Evolutionary conservation across 1,140 invertebrate species (phyloP).

Genomic region (Rhynchophorus ferrugineus): DNA sequence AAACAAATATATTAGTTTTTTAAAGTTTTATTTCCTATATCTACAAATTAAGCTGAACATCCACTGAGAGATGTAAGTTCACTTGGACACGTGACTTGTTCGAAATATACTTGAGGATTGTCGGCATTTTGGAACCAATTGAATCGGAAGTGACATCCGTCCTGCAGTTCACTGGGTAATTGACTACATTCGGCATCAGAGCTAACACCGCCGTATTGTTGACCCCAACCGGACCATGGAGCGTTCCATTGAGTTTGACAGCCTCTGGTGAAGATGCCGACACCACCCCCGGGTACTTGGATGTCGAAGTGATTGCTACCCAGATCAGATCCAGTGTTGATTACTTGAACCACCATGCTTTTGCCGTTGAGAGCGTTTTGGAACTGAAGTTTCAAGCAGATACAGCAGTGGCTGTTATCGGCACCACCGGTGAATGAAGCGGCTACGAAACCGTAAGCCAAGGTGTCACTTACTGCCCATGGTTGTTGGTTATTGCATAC

Average conservation of each 20-base stretch:
- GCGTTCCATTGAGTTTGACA: constrained; percentile 17
- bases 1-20: background rate
- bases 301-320: constrained; percentile 13
- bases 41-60: constrained; percentile 7
- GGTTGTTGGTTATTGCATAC: constrained; percentile 10
- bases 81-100: constrained; percentile 15
- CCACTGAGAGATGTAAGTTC: constrained; percentile 10
- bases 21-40: too few relatives aligned
- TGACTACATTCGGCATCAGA: constrained; percentile 13
- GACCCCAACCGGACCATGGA: constrained; percentile 13
- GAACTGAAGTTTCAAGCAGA: constrained; percentile 3
- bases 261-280: constrained; percentile 14
- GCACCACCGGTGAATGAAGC: constrained; percentile 17
- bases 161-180: constrained; percentile 15
- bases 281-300: constrained; percentile 16
- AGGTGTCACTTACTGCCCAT: constrained; percentile 8
- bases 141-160: constrained; percentile 22
- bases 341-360: constrained; percentile 8
- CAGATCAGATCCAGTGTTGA: constrained; percentile 7
- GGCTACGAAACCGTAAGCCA: constrained; percentile 11
- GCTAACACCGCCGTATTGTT: constrained; percentile 17
- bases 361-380: background rate
- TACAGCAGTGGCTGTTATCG: constrained; percentile 11
- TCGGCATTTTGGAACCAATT: constrained; percentile 18
- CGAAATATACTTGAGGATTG: constrained; percentile 19